A percentile compares a stretch with the other conserved stretches of the same genome.
Evolutionary conservation across 2,888 invertebrate genomes (phyloP).

Genomic region (Andrena bucephala): DNA sequence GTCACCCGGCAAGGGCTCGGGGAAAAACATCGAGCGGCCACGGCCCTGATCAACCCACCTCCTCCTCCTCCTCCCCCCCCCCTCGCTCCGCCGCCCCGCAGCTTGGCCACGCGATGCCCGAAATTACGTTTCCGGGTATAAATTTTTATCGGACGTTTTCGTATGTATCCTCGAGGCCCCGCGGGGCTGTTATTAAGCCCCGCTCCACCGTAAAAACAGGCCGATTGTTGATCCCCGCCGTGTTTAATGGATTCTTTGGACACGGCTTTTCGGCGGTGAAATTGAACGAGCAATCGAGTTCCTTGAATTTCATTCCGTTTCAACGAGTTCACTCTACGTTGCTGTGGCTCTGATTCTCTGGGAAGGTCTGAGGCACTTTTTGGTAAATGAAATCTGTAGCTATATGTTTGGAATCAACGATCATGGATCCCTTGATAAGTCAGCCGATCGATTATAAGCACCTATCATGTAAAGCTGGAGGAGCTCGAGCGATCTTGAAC

Average conservation of each 20-base stretch:
- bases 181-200: slow-evolving; percentile 28
- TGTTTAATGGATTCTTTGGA: slow-evolving; percentile 15
- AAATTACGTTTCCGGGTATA: slow-evolving; percentile 29
- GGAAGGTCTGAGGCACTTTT: no score
- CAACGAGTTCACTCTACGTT: no score
- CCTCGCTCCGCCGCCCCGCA: not conserved
- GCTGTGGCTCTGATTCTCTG: no score
- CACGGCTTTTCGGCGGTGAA: slow-evolving; percentile 1
- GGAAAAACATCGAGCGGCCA: slow-evolving; percentile 62
- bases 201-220: slow-evolving; percentile 3
- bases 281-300: not conserved
- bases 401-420: no score
- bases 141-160: slow-evolving; percentile 32
- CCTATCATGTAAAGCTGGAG: no score
- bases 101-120: not conserved
- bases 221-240: slow-evolving; percentile 19
- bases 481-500: no score
- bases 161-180: not conserved
- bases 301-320: not conserved
- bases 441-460: no score
- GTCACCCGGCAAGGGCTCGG: slow-evolving; percentile 68
- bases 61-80: not conserved
- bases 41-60: slow-evolving; percentile 52
- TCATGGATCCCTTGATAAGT: no score
- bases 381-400: no score